Evolutionary conservation across 2,113 vertebrate genomes (phyloP), one percentile per base, ranked within the genome.

Genomic region (Oreochromis spilurus): DNA sequence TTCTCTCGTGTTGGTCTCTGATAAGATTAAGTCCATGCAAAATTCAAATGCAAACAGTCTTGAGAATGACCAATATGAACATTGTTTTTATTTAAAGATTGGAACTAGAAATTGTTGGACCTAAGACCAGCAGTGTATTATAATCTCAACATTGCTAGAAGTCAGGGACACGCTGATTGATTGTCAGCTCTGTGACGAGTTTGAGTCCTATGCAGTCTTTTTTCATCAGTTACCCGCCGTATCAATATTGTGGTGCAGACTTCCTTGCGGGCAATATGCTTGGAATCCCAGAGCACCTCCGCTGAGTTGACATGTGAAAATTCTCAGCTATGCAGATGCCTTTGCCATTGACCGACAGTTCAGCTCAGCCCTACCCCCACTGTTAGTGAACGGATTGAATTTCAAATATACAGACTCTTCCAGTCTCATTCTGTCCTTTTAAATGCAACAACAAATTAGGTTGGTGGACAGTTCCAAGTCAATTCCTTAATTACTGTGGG

Each of bases 231-330:
- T 84, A 72, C 67, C 85, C 13, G 6, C 83, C 88, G 89, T 80
- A 84, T 92, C 83, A 89, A 88, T 91, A 85, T 84, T 89, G 65
- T 88, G 75, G 54, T 85, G 58, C 78, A 82, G 81, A 81, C 90
- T 60, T 93, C 89, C 88, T 82, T 80, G 34, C 7, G 10, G 85
- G 54, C 58, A 85, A 75, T 91, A 92, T 94, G 94, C 87, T 87
- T 67, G 92, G 94, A 95, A 92, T 95, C 92, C 86, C 86, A 48
- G 40, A 77, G 82, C 62, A 82, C 87, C 88, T 89, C 87, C 60
- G 58, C 94, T 21, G 86, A 94, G 91, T 93, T 92, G 92, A 95
- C 94, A 84, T 94, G 95, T 94, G 93, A 96, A 95, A 94, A 92
- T 91, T 93, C 89, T 89, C 93, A 91, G 87, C 90, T 88, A 72